Conservation (phyloP, 2,888 invertebrate genomes). For the Trisateles emortualis region DNA sequence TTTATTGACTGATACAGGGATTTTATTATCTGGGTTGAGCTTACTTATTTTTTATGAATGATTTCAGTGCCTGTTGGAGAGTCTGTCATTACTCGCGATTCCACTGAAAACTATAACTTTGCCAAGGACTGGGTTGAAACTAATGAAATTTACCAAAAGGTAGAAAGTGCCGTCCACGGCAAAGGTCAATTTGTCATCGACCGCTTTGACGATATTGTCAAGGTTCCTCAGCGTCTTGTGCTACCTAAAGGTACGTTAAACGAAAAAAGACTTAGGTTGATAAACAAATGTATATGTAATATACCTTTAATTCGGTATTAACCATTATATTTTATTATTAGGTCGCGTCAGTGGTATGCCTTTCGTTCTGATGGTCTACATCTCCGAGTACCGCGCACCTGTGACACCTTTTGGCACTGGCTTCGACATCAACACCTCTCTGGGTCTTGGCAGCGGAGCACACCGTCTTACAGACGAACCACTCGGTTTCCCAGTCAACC, state of each 20-base stretch:
- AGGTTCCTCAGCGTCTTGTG: slow-evolving; percentile 88
- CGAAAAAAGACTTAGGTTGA: neutral
- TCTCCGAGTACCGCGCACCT: slow-evolving; percentile 82
- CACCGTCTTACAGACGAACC: slow-evolving; percentile 79
- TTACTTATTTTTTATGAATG: neutral
- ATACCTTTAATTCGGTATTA: no score
- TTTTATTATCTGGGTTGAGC: neutral
- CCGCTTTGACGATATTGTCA: slow-evolving; percentile 81
- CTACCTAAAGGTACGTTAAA: slow-evolving; percentile 87
- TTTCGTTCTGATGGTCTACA: slow-evolving; percentile 87
- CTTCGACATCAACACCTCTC: slow-evolving; percentile 81
- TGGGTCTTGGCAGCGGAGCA: slow-evolving; percentile 79
- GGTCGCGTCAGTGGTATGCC: slow-evolving; percentile 86
- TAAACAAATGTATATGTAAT: no score
- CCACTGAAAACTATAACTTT: slow-evolving; percentile 86
- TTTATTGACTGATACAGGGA: neutral
- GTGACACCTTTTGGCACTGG: slow-evolving; percentile 68
- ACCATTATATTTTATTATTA: slow-evolving; percentile 32
- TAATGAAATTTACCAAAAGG: slow-evolving; percentile 75
- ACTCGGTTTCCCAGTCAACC: slow-evolving; percentile 86
- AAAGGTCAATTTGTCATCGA: slow-evolving; percentile 79
- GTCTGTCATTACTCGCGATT: slow-evolving; percentile 82
- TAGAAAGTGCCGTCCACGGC: slow-evolving; percentile 77
- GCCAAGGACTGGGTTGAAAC: slow-evolving; percentile 83
- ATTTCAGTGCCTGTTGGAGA: slow-evolving; percentile 76